Base-by-base conservation (phyloP, 1,140 invertebrate species). In the Bombus soroeensis region DNA sequence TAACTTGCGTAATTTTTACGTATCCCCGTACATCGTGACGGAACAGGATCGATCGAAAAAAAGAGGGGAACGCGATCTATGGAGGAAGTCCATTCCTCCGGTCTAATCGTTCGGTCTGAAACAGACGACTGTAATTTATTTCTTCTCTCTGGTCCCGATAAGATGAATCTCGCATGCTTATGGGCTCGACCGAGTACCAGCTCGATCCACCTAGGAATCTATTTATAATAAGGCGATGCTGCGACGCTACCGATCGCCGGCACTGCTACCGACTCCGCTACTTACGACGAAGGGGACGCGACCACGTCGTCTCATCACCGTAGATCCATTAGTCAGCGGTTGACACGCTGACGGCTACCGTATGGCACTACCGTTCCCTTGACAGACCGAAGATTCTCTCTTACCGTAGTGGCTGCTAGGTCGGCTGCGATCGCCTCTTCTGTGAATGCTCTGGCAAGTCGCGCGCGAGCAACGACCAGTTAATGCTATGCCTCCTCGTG, bases 271-370 rank as follows among this genome's bases (percentile, higher is more conserved):
- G 62, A 66, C 81, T 75, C 85, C 76, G 88, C 79, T 90, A 88
- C 86, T 90, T 88, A 62, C 86, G 83, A 81, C 82, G 66, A 59
- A 53, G 74, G 64, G 82, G 88, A 81, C 81, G 91, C 86, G 90
- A 91, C 90, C 90, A 89, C 90, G 92, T 93, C 91, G 87, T 88
- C 90, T 93, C 90, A 93, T 94, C 93, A 93, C 57, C 83, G 91
- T 53, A 75, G 85, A 89, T 94, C 93, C 94, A 94, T 94, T 94
- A 94, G 93, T 94, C 93, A 94, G 88, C 75, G 88, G 92, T 93
- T 93, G 94, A 93, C 93, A 93, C 92, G 91, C 88, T 93, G 92
- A 92, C 90, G 88, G 93, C 92, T 94, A 94, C 93, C 87, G 93
- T 93, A 91, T 57, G 87, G 89, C 85, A 87, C 89, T 81, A 86